Percentiles rank a stretch among this genome's conserved stretches.
Evolutionary conservation across 1,140 invertebrate genomes (phyloP).

Genomic region (Eumaeus atala): DNA sequence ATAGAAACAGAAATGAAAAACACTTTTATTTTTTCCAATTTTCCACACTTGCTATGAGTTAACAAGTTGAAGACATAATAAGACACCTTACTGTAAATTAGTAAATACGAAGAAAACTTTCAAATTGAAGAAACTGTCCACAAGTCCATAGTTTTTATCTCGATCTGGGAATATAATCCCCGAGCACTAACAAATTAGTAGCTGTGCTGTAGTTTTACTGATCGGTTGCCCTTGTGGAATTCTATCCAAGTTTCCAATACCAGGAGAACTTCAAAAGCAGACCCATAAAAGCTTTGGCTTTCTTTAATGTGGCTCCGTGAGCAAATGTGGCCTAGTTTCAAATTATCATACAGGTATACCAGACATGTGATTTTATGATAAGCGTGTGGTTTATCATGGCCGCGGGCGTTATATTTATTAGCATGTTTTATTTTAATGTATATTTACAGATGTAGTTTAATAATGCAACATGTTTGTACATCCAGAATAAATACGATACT

Average conservation of each 20-base stretch:
- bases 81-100: too few relatives aligned
- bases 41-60: too few relatives aligned
- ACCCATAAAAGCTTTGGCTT: neutral
- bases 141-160: too few relatives aligned
- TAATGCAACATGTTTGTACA: conserved; percentile 11
- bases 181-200: conserved; percentile 1
- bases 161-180: neutral
- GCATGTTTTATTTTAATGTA: conserved; percentile 33
- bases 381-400: neutral
- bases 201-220: neutral
- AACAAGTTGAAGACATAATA: too few relatives aligned
- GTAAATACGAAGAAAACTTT: too few relatives aligned
- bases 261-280: neutral
- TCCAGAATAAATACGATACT: conserved; percentile 1
- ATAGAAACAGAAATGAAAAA: too few relatives aligned
- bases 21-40: too few relatives aligned
- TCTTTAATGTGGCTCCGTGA: conserved; percentile 1
- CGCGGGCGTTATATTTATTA: conserved; percentile 35
- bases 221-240: neutral
- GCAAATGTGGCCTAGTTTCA: neutral
- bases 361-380: neutral
- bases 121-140: too few relatives aligned
- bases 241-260: neutral
- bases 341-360: neutral
- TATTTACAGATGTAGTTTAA: conserved; percentile 41